These are phyloP conservation scores for Tromatobia lineatoria DNA, from an alignment of 2,888 invertebrate genomes.

Conservation along the genomic window DNA sequence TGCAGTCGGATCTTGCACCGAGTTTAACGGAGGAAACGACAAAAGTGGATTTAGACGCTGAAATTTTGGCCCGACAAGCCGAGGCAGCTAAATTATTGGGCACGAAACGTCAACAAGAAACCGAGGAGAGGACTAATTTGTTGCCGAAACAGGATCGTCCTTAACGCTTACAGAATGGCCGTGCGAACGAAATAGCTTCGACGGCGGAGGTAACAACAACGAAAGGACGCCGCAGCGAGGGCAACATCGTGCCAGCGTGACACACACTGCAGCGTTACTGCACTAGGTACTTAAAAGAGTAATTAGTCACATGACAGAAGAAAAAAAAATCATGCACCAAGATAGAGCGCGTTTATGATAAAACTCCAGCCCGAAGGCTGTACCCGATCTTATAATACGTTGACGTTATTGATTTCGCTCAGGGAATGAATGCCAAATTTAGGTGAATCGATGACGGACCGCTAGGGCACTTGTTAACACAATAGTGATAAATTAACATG, in stretches of 20 bases:
- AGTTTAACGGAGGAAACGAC: slow-evolving; percentile 73
- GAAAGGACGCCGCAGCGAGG: slow-evolving; percentile 50
- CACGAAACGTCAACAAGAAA: slow-evolving; percentile 75
- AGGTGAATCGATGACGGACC: slow-evolving; percentile 63
- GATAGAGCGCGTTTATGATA: slow-evolving; percentile 59
- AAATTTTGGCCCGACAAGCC: slow-evolving; percentile 75
- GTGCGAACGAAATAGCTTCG: slow-evolving; percentile 70
- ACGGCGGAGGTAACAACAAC: slow-evolving; percentile 70
- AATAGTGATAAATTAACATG: slow-evolving; percentile 17
- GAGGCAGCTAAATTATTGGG: slow-evolving; percentile 75
- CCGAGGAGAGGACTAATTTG: slow-evolving; percentile 81
- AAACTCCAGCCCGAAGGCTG: slow-evolving; percentile 67
- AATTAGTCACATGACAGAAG: slow-evolving; percentile 71
- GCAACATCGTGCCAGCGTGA: slow-evolving; percentile 77
- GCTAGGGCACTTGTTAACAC: slow-evolving; percentile 38
- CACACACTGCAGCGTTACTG: slow-evolving; percentile 75
- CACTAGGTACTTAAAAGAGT: slow-evolving; percentile 78
- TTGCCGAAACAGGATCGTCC: slow-evolving; percentile 79
- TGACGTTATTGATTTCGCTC: slow-evolving; percentile 74
- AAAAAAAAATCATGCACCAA: slow-evolving; percentile 51
- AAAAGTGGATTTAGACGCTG: slow-evolving; percentile 73
- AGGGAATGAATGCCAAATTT: slow-evolving; percentile 80
- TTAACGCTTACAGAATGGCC: slow-evolving; percentile 82
- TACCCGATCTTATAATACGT: slow-evolving; percentile 69
- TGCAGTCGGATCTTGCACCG: slow-evolving; percentile 60